phyloP scores from a whole-genome alignment of 2,113 vertebrate species.

The Lasiurus borealis region DNA sequence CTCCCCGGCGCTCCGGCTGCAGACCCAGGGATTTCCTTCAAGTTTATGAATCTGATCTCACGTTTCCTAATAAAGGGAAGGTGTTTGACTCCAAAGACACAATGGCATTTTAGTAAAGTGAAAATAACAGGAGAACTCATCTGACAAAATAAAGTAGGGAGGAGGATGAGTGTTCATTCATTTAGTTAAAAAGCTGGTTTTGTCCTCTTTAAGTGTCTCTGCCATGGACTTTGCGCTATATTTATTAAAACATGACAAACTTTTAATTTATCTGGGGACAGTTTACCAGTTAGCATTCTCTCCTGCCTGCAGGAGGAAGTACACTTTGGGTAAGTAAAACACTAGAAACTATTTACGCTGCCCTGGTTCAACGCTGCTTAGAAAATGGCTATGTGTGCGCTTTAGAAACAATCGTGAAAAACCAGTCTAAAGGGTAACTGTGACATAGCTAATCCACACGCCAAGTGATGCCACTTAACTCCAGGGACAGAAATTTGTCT shows the following conservation, averaged over 20 bases:
- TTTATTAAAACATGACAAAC: slow-evolving; percentile 9
- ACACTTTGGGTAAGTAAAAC: not conserved
- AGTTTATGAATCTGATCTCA: slow-evolving; percentile 21
- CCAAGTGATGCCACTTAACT: not conserved
- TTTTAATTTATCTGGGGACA: slow-evolving; percentile 45
- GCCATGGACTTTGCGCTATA: not conserved
- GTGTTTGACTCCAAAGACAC: not conserved
- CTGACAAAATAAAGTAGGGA: not conserved
- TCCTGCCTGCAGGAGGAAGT: not conserved
- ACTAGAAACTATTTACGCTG: not conserved
- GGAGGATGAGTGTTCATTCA: not conserved
- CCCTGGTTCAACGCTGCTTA: not conserved
- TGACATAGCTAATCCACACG: not conserved
- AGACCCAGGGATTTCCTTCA: not conserved
- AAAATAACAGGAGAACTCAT: slow-evolving; percentile 9
- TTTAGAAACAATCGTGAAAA: not conserved
- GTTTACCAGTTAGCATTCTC: slow-evolving; percentile 31
- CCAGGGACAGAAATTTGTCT: slow-evolving; percentile 4
- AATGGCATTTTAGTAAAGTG: slow-evolving; percentile 10
- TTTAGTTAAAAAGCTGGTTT: not conserved
- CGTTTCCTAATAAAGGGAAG: slow-evolving; percentile 39
- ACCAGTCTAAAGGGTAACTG: not conserved
- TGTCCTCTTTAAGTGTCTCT: not conserved
- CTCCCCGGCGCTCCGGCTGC: not conserved
- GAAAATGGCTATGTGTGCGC: not conserved